A percentile compares a stretch with the other conserved stretches of the same genome.
These are phyloP conservation scores for Athalia cordata DNA, from an alignment of 2,888 invertebrate genomes.

Conservation along the genomic window DNA sequence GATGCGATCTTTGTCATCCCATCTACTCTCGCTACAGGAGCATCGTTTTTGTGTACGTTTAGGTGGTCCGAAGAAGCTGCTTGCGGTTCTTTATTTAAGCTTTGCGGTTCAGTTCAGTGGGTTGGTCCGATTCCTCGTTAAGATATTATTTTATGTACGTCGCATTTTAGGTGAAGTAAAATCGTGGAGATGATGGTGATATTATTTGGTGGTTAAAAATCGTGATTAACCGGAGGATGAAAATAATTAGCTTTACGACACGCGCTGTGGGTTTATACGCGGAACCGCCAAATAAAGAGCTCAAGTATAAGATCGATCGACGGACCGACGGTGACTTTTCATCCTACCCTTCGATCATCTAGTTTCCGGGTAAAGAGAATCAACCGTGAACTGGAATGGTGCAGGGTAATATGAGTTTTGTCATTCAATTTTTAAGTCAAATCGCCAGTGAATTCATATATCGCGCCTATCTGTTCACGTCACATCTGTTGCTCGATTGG, in stretches of 20 bases:
- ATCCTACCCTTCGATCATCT: slow-evolving; percentile 27
- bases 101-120: background rate
- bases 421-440: background rate
- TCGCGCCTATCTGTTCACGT: background rate
- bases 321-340: no score
- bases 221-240: slow-evolving; percentile 6
- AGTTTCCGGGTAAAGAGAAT: background rate
- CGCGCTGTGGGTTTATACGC: background rate
- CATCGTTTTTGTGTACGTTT: no score
- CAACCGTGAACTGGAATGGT: background rate
- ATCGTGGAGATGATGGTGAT: slow-evolving; percentile 15
- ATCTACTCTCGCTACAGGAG: no score
- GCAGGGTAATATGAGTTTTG: slow-evolving; percentile 27
- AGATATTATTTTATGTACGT: slow-evolving; percentile 1
- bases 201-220: slow-evolving; percentile 30
- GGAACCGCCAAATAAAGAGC: background rate
- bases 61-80: no score
- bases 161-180: background rate
- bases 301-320: no score
- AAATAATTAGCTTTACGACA: slow-evolving; percentile 34
- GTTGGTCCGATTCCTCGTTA: slow-evolving; percentile 1
- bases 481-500: background rate
- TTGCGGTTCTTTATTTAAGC: slow-evolving; percentile 5
- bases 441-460: background rate
- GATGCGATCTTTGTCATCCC: slow-evolving; percentile 7